Evolutionary conservation across 2,113 vertebrate species (phyloP), one percentile per base, ranked within the genome.

Genomic region (Myotis brandtii): DNA sequence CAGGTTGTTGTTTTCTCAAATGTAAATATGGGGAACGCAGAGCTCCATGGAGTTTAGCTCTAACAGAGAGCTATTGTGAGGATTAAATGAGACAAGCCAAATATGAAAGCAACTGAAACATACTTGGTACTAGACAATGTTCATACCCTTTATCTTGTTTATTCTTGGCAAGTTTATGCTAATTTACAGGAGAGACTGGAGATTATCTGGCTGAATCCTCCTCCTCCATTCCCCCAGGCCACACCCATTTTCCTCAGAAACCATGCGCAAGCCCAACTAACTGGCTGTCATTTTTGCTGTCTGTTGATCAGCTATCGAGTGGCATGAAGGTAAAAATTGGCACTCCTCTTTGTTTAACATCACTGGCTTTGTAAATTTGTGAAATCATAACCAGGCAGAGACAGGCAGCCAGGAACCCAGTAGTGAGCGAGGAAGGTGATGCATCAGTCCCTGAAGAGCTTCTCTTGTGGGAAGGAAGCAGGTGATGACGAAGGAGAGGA

Each of bases 351-450:
- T 91, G 37, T 88, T 66, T 95, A 62, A 66, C 30, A 70, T 70
- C 37, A 20, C 64, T 84, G 73, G 43, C 64, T 96, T 96, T 85
- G 54, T 82, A 52, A 56, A 79, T 79, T 32, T 23, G 40, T 73
- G 48, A 62, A 72, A 59, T 43, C 8, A 5, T n/a, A 70, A 77
- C 20, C 46, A 48, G 69, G 34, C 37, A 91, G 1, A 89, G 46
- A 91, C 73, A 85, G 59, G 54, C 40, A 85, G 90, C 32, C 88
- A 89, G 43, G 52, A 83, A 95, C 6, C 69, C 16, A 86, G 37
- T 4, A 54, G 20, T 52, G 8, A 86, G 11, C 30, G 70, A 77
- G 30, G 79, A 91, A 67, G 43, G 9, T 20, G 43, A 80, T 23
- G 30, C 7, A 17, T 16, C 89, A 69, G 40, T 69, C 66, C 46